Conservation (phyloP, 2,797 vertebrate species). For the Morelia viridis region DNA sequence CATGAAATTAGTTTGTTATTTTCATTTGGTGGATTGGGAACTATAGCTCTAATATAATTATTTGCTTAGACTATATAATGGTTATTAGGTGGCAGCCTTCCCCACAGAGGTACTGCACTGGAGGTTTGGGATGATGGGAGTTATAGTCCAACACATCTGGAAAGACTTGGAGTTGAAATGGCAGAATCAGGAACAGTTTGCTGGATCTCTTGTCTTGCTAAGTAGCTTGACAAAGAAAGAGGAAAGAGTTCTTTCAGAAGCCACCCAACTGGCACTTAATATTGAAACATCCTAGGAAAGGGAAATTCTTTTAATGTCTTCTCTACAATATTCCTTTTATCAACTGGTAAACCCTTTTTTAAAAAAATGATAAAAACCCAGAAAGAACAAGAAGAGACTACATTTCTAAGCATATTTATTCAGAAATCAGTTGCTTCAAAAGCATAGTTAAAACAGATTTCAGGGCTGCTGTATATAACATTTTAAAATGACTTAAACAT, state of each 20-base stretch:
- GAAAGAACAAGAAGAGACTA: neutral
- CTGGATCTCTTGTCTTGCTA: neutral
- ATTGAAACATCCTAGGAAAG: neutral
- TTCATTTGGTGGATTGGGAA: neutral
- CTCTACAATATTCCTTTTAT: neutral
- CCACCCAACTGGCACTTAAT: no score
- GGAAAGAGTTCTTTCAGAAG: neutral
- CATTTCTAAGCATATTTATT: neutral
- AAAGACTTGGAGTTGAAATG: neutral
- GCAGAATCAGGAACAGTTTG: neutral
- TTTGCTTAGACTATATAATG: neutral
- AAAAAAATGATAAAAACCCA: no score
- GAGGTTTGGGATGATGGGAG: neutral
- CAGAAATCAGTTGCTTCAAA: neutral
- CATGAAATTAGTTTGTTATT: neutral
- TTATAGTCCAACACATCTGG: neutral
- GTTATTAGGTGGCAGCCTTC: neutral
- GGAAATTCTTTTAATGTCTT: neutral
- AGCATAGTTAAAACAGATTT: neutral
- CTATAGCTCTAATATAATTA: neutral
- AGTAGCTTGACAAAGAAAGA: slow-evolving; percentile 27
- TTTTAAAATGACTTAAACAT: neutral
- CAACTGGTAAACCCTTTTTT: neutral
- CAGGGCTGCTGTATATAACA: neutral
- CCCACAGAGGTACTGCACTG: neutral